Evolutionary conservation across 1,140 invertebrate species (phyloP).

Genomic region (Atta texana): DNA sequence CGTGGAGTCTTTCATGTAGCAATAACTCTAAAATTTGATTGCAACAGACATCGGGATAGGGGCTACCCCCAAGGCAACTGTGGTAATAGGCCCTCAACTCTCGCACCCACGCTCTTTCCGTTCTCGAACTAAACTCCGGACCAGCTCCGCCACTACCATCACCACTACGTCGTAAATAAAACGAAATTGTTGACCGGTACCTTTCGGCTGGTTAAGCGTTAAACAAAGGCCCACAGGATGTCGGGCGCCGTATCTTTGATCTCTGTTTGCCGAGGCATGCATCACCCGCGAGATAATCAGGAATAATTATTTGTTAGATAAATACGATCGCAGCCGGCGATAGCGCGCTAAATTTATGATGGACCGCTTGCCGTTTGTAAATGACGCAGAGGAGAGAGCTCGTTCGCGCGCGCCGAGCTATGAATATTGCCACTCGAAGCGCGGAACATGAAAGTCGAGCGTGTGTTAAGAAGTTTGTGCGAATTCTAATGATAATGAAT

Average conservation of each 20-base stretch:
- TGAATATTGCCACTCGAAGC: conserved; percentile 41
- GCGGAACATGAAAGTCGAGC: conserved; percentile 30
- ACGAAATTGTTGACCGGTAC: conserved; percentile 82
- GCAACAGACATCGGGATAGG: conserved; percentile 75
- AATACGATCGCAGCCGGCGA: conserved; percentile 80
- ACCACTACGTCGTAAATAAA: conserved; percentile 82
- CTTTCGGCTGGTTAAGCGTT: conserved; percentile 80
- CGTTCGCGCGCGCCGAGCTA: conserved; percentile 53
- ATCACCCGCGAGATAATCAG: conserved; percentile 81
- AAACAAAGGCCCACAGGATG: conserved; percentile 81
- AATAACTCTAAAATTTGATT: conserved; percentile 85
- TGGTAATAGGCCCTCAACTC: conserved; percentile 83
- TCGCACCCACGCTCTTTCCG: conserved; percentile 77
- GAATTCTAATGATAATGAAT: neutral
- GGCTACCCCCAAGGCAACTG: conserved; percentile 77
- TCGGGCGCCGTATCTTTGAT: conserved; percentile 81
- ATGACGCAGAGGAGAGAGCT: conserved; percentile 67
- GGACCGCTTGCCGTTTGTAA: conserved; percentile 74
- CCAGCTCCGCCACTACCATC: conserved; percentile 45
- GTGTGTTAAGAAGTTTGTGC: conserved; percentile 10
- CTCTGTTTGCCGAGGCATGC: conserved; percentile 81
- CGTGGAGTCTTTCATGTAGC: conserved; percentile 70
- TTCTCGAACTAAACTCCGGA: conserved; percentile 18
- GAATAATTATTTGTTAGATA: conserved; percentile 85
- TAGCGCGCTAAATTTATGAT: conserved; percentile 80